These are phyloP conservation scores for Donacobius atricapilla DNA, from an alignment of 2,113 vertebrate genomes.

Conservation along the genomic window DNA sequence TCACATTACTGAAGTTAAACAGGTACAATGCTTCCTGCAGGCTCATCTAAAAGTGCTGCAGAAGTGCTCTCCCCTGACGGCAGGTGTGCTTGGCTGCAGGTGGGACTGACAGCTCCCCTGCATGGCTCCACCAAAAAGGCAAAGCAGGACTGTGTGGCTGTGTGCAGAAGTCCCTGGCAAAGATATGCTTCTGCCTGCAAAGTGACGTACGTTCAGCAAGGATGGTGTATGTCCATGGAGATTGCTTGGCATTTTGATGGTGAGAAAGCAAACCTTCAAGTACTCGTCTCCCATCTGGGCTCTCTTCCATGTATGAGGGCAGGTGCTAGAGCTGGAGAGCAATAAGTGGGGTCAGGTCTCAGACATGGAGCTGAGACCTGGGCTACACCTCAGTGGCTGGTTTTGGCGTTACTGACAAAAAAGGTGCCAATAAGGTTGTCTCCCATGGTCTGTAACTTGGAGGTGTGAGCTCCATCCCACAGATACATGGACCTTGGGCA, in stretches of 20 bases:
- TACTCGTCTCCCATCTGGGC: not conserved
- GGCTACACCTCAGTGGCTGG: not conserved
- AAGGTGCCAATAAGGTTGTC: not conserved
- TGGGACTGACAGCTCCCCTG: not conserved
- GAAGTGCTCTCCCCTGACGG: not conserved
- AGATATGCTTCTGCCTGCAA: not conserved
- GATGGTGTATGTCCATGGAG: accelerated
- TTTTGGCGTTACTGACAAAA: not conserved
- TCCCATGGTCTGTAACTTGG: not conserved
- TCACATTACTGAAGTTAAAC: not conserved
- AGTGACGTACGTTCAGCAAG: not conserved
- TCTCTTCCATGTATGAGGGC: not conserved
- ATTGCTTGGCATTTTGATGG: not conserved
- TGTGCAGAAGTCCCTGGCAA: not conserved
- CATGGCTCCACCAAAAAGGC: not conserved
- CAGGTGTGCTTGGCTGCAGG: not conserved
- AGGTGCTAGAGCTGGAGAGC: not conserved
- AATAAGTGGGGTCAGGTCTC: not conserved
- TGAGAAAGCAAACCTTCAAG: not conserved
- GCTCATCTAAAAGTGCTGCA: not conserved
- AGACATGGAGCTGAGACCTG: not conserved
- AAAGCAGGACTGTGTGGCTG: not conserved
- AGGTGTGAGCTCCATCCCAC: not conserved
- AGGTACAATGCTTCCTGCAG: not conserved
- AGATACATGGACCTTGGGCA: not conserved